These are phyloP conservation scores for Nesogale talazaci DNA, from an alignment of 2,113 vertebrate genomes.

Conservation along the genomic window DNA sequence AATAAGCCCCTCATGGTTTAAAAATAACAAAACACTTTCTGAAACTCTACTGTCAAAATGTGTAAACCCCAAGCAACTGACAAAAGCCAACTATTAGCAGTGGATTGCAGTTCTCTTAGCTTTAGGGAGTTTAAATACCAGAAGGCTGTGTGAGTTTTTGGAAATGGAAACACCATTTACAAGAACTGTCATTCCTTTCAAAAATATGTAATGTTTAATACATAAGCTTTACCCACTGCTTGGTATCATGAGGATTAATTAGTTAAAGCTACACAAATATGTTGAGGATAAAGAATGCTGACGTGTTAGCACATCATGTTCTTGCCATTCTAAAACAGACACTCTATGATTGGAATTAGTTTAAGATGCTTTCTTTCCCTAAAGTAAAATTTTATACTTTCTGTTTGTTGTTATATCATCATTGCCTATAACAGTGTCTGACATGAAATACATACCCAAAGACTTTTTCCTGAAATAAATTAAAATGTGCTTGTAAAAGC, in stretches of 20 bases:
- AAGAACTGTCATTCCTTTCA: neutral
- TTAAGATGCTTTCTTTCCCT: neutral
- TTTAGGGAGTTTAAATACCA: neutral
- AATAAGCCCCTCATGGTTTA: neutral
- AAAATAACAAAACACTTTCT: neutral
- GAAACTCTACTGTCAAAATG: conserved; percentile 32
- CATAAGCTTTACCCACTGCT: neutral
- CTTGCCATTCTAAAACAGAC: neutral
- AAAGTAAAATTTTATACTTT: conserved; percentile 15
- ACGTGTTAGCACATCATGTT: neutral
- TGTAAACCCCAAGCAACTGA: neutral
- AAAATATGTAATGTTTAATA: neutral
- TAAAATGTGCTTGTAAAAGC: neutral
- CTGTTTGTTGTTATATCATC: neutral
- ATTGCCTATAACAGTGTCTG: neutral
- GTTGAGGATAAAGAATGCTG: neutral
- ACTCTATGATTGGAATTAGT: neutral
- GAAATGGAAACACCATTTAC: neutral
- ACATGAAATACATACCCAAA: neutral
- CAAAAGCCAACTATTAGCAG: neutral
- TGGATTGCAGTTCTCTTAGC: neutral
- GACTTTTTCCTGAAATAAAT: conserved; percentile 18
- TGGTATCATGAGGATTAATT: conserved; percentile 60
- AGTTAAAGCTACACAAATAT: conserved; percentile 33
- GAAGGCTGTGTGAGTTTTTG: conserved; percentile 3